Percentiles rank a stretch among this genome's conserved stretches.
phyloP scores from a whole-genome alignment of 2,797 vertebrate genomes.

The Selene dorsalis region DNA sequence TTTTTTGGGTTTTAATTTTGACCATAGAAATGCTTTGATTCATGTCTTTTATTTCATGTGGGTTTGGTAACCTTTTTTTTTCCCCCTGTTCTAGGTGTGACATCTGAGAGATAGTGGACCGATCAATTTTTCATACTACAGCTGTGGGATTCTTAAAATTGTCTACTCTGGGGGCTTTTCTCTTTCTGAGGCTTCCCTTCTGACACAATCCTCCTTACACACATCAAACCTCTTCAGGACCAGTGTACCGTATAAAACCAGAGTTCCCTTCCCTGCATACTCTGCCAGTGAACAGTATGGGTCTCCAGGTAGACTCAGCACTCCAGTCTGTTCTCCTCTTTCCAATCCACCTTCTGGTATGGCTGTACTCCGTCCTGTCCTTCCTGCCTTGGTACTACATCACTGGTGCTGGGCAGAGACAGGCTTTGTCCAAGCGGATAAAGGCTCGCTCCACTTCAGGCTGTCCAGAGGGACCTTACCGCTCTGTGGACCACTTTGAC shows the following conservation, averaged over 20 bases:
- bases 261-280: constrained; percentile 17
- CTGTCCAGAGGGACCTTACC: constrained; percentile 90
- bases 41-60: background rate
- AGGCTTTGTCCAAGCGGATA: constrained; percentile 87
- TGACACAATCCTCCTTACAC: background rate
- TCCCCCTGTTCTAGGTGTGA: constrained; percentile 41
- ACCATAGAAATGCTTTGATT: background rate
- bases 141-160: background rate
- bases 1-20: background rate
- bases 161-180: constrained; percentile 6
- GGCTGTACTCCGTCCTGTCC: constrained; percentile 93
- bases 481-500: constrained; percentile 90
- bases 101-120: constrained; percentile 4
- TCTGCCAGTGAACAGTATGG: constrained; percentile 79
- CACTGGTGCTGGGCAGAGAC: constrained; percentile 90
- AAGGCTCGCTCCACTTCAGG: constrained; percentile 91
- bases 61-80: background rate
- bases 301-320: constrained; percentile 84
- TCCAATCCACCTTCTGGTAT: constrained; percentile 93
- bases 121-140: constrained; percentile 9
- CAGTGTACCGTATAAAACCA: background rate
- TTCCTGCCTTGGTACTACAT: constrained; percentile 99
- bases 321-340: constrained; percentile 88
- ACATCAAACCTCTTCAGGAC: constrained; percentile 17
- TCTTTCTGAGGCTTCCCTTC: constrained; percentile 35